A percentile compares a stretch with the other conserved stretches of the same genome.
These are phyloP conservation scores for Ispidina picta DNA, from an alignment of 2,797 vertebrate genomes.

Conservation along the genomic window DNA sequence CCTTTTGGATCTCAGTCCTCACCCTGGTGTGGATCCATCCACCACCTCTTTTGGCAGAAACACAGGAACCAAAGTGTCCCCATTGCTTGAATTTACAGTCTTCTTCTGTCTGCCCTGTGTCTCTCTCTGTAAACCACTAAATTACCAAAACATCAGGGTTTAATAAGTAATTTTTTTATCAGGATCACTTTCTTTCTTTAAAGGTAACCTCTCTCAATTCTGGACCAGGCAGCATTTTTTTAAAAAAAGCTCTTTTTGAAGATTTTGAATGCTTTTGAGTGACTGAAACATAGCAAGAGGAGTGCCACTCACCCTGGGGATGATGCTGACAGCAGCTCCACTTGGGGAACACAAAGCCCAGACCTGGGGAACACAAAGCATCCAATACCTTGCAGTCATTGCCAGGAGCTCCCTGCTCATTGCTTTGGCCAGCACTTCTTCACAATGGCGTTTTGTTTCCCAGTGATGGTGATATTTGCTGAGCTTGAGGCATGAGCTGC, in stretches of 20 bases:
- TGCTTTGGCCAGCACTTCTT: background rate
- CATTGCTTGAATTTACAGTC: background rate
- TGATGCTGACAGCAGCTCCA: fast-evolving
- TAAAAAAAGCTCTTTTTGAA: background rate
- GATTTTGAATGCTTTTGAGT: background rate
- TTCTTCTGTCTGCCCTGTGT: background rate
- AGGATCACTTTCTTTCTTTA: background rate
- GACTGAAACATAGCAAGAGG: background rate
- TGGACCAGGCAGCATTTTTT: background rate
- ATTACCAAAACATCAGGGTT: background rate
- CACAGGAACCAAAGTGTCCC: background rate
- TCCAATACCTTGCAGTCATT: background rate
- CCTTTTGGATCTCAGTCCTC: background rate
- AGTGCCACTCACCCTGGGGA: fast-evolving
- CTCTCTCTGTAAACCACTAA: background rate
- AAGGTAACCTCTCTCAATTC: too few species aligned
- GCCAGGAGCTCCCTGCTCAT: background rate
- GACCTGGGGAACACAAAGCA: background rate
- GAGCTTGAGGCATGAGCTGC: background rate
- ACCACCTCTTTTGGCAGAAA: background rate
- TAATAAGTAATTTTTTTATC: background rate
- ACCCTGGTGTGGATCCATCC: background rate
- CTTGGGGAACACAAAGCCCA: background rate
- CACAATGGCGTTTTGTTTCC: background rate
- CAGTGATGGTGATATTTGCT: background rate